These are phyloP conservation scores for Malacoraja senta DNA, from an alignment of 2,797 vertebrate genomes.

Conservation along the genomic window DNA sequence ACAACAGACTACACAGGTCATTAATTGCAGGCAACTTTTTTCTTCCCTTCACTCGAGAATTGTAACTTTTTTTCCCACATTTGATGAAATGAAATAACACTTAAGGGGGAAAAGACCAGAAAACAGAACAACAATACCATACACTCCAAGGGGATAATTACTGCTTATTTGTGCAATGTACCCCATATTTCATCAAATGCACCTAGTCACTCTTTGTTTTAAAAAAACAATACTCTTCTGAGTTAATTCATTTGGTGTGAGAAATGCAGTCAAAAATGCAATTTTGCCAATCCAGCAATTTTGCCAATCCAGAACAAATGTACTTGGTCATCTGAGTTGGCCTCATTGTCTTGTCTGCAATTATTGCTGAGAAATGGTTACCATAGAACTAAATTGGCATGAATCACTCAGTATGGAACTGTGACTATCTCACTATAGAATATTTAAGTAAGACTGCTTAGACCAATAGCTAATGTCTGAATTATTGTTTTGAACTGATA, in stretches of 20 bases:
- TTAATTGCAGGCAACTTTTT: too few species aligned
- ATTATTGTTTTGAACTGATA: background rate
- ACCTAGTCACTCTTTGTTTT: background rate
- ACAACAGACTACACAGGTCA: too few species aligned
- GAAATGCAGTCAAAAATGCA: background rate
- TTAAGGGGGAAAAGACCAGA: background rate
- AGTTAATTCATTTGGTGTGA: background rate
- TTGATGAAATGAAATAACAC: background rate
- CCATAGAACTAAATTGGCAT: background rate
- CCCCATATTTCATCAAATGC: background rate
- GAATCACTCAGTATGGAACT: background rate
- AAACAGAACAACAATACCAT: background rate
- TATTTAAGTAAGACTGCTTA: background rate
- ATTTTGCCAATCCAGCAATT: background rate
- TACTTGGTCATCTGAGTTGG: background rate
- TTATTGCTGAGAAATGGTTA: background rate
- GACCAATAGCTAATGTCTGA: background rate
- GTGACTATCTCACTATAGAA: background rate
- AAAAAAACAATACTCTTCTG: background rate
- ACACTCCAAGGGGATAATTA: background rate
- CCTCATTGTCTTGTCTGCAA: background rate
- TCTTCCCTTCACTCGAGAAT: too few species aligned
- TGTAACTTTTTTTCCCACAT: too few species aligned
- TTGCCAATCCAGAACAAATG: background rate
- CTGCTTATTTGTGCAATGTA: background rate